Evolutionary conservation across 2,888 invertebrate species (phyloP), one percentile per base, ranked within the genome.

Genomic region (Epsilonema sp.): DNA sequence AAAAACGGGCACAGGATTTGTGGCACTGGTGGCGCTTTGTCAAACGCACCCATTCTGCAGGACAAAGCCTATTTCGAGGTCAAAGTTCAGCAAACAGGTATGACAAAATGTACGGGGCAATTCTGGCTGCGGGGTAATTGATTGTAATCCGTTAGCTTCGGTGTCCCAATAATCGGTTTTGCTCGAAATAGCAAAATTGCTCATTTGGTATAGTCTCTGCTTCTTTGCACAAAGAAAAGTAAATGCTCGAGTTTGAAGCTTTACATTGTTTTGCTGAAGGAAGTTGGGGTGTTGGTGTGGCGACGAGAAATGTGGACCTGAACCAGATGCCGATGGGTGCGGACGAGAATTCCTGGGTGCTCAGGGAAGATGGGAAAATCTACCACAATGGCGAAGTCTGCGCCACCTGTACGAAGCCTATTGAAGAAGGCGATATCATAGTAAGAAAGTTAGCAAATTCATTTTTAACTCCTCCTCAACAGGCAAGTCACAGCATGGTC

Each of bases 51-150:
- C 0, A 74, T 97, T 42, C 82, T 84, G 13, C 90, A 97, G 69
- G 87, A 89, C 61, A 97, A 97, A 70, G 82, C 90, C 2, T 97
- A 92, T 67, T 97, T 92, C 67, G 94, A 97, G 73, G 82, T 92
- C 4, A 94, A 94, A 71, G 72, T 97, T 47, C 92, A 94, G 67
- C 92, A 94, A 65, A 79, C 82, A 52, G 92, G 92, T 60, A 53
- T 43, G n/a, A n/a, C n/a, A n/a, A n/a, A n/a, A n/a, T n/a, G n/a
- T n/a, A n/a, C n/a, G n/a, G n/a, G n/a, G n/a, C n/a, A n/a, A n/a
- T n/a, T n/a, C n/a, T n/a, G n/a, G n/a, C n/a, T n/a, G n/a, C n/a
- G n/a, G n/a, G n/a, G n/a, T n/a, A n/a, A 8, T 21, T 41, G 8
- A 20, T 20, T 20, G 8, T n/a, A 20, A 44, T 8, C 20, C 16